Evolutionary conservation across 2,888 invertebrate species (phyloP).

Genomic region (Spisula solida): DNA sequence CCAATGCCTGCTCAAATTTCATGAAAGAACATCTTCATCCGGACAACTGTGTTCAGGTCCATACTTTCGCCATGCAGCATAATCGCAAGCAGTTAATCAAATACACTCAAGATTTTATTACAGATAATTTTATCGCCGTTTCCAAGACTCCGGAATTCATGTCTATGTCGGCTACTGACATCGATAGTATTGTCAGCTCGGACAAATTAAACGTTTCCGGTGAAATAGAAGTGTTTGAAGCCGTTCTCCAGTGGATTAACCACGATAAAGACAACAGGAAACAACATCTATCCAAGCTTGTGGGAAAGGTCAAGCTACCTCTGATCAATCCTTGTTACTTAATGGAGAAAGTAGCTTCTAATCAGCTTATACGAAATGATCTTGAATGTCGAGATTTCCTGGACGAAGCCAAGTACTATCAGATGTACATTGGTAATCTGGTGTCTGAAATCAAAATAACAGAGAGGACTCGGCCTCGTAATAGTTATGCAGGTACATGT

Average conservation of each 20-base stretch:
- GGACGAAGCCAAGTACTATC: slow-evolving; percentile 87
- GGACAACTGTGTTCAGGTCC: slow-evolving; percentile 88
- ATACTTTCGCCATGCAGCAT: slow-evolving; percentile 88
- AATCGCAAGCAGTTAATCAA: slow-evolving; percentile 85
- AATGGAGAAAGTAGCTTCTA: slow-evolving; percentile 85
- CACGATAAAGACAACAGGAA: slow-evolving; percentile 83
- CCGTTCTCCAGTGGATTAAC: slow-evolving; percentile 87
- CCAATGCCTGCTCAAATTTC: slow-evolving; percentile 88
- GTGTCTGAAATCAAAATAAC: slow-evolving; percentile 82
- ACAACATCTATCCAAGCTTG: slow-evolving; percentile 81
- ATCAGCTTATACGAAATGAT: slow-evolving; percentile 83
- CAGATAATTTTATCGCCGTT: slow-evolving; percentile 85
- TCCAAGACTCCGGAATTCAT: slow-evolving; percentile 84
- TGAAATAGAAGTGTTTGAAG: slow-evolving; percentile 87
- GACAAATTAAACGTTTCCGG: slow-evolving; percentile 82
- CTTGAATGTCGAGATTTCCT: slow-evolving; percentile 87
- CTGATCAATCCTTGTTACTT: slow-evolving; percentile 86
- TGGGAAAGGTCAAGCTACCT: slow-evolving; percentile 86
- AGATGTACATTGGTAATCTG: slow-evolving; percentile 86
- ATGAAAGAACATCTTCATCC: slow-evolving; percentile 87
- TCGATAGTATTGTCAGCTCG: slow-evolving; percentile 85
- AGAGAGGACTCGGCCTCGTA: slow-evolving; percentile 87
- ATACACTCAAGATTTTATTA: slow-evolving; percentile 85
- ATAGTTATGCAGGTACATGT: slow-evolving; percentile 87
- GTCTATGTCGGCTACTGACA: slow-evolving; percentile 79